Evolutionary conservation across 2,113 vertebrate species (phyloP).

Genomic region (Lontra canadensis): DNA sequence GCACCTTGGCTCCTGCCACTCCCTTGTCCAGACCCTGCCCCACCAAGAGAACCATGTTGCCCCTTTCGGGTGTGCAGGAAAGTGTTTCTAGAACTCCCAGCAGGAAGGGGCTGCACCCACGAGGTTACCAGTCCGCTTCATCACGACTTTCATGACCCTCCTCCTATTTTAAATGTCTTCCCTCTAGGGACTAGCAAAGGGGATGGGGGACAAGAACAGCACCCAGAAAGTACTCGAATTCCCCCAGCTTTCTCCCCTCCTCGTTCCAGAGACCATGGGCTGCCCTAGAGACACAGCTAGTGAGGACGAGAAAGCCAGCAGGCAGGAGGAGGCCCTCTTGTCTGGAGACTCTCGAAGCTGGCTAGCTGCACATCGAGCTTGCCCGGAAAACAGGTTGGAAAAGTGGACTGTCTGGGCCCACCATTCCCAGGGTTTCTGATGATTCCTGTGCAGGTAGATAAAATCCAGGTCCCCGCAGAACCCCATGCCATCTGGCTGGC

Average conservation of each 20-base stretch:
- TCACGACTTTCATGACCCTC: background rate
- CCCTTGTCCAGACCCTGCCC: background rate
- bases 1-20: background rate
- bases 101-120: background rate
- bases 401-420: background rate
- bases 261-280: background rate
- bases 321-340: background rate
- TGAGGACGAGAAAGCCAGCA: too few relatives aligned
- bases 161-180: background rate
- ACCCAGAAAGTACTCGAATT: background rate
- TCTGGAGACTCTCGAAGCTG: background rate
- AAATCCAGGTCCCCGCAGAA: fast-evolving
- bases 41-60: background rate
- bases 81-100: background rate
- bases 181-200: background rate
- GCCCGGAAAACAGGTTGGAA: background rate
- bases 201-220: fast-evolving
- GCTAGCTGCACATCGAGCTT: background rate
- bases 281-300: background rate
- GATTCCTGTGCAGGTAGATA: background rate
- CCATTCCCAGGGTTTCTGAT: too few relatives aligned
- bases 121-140: background rate
- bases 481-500: fast-evolving
- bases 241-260: background rate
- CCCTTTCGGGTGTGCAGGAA: background rate